These are phyloP conservation scores for Ctenopoma kingsleyae DNA, from an alignment of 2,797 vertebrate species.

Conservation along the genomic window DNA sequence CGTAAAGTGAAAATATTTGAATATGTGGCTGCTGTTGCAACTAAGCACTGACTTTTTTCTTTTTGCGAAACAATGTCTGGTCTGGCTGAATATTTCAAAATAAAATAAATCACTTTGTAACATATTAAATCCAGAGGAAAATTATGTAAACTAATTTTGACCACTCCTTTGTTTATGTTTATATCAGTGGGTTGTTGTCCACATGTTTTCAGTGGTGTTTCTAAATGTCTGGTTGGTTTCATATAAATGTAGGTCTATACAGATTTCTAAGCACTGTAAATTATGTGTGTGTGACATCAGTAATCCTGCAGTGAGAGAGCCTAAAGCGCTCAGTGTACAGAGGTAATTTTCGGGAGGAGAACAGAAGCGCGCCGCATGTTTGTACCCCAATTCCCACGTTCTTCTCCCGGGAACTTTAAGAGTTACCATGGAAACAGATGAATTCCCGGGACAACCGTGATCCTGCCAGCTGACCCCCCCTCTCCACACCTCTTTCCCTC, in stretches of 20 bases:
- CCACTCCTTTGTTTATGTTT: conserved; percentile 6
- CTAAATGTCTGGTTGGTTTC: conserved; percentile 3
- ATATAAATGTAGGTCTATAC: conserved; percentile 27
- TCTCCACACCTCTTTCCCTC: conserved; percentile 1
- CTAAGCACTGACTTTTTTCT: neutral
- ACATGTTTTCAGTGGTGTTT: conserved; percentile 34
- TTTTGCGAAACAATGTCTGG: neutral
- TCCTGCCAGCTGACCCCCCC: conserved; percentile 68
- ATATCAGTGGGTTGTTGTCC: conserved; percentile 15
- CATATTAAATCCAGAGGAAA: neutral
- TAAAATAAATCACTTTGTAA: neutral
- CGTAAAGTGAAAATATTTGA: neutral
- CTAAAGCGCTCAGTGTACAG: conserved; percentile 30
- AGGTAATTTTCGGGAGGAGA: conserved; percentile 58
- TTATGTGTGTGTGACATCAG: conserved; percentile 22
- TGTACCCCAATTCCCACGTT: conserved; percentile 77
- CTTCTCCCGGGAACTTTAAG: conserved; percentile 71
- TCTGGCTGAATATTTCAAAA: no score
- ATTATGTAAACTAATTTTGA: neutral
- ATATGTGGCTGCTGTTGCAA: neutral
- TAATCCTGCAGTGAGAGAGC: conserved; percentile 29
- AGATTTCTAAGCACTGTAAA: conserved; percentile 32
- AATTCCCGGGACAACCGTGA: conserved; percentile 76
- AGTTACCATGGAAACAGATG: conserved; percentile 83
- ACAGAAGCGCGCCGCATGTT: conserved; percentile 59